phyloP scores from a whole-genome alignment of 2,113 vertebrate genomes.

The Engystomops pustulosus region DNA sequence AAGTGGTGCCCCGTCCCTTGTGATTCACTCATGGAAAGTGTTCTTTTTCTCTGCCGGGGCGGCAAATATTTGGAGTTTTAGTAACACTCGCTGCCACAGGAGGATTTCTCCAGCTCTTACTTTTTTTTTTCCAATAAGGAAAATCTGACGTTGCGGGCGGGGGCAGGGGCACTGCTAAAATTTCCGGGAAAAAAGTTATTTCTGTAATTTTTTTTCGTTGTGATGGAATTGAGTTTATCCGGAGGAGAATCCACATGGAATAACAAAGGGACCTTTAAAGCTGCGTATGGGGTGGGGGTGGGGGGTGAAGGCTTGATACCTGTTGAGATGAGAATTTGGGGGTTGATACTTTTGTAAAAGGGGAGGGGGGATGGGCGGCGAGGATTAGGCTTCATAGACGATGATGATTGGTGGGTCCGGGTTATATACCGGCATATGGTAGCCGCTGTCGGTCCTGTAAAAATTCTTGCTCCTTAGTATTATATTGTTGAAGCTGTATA shows the following conservation, averaged over 20 bases:
- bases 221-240: neutral
- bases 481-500: too few species aligned
- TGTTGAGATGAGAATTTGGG: neutral
- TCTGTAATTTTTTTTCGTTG: neutral
- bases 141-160: neutral
- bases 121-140: neutral
- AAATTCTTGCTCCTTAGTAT: too few species aligned
- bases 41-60: neutral
- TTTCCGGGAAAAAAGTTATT: neutral
- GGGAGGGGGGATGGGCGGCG: neutral
- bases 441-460: too few species aligned
- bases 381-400: neutral
- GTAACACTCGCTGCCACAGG: neutral
- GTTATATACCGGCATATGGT: neutral
- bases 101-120: neutral
- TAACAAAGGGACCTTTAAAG: slow-evolving; percentile 32
- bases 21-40: slow-evolving; percentile 21
- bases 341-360: neutral
- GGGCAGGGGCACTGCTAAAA: neutral
- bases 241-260: neutral
- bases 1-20: slow-evolving; percentile 8
- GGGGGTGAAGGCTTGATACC: neutral
- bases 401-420: neutral
- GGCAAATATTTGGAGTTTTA: neutral
- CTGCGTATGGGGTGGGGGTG: neutral